phyloP scores from a whole-genome alignment of 2,888 invertebrate species.

The Cheilosia variabilis region DNA sequence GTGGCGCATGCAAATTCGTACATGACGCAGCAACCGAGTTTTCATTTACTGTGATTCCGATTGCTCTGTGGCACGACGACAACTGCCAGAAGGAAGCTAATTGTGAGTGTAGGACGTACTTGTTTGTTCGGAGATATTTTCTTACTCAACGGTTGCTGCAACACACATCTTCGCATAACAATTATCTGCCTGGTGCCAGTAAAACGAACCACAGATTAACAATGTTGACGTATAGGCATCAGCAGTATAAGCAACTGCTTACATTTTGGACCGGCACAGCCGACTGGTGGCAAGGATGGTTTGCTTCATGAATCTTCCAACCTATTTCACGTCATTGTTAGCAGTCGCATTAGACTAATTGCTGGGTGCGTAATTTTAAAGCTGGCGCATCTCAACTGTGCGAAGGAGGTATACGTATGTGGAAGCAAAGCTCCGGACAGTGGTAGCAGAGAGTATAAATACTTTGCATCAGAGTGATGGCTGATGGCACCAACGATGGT shows the following conservation, averaged over 20 bases:
- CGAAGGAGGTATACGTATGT: constrained; percentile 6
- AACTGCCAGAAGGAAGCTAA: constrained; percentile 41
- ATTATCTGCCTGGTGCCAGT: constrained; percentile 24
- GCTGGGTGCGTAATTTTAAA: constrained; percentile 65
- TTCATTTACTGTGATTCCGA: constrained; percentile 38
- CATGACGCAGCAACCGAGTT: constrained; percentile 30
- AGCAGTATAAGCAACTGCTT: constrained; percentile 33
- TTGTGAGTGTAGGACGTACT: constrained; percentile 60
- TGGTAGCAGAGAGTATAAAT: not conserved
- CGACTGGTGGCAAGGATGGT: constrained; percentile 39
- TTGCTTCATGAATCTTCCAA: constrained; percentile 69
- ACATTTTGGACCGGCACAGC: not conserved
- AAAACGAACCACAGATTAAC: constrained; percentile 26
- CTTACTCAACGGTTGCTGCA: constrained; percentile 5
- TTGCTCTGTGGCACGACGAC: constrained; percentile 48
- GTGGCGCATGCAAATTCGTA: constrained; percentile 48
- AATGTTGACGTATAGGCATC: not conserved
- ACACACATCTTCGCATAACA: constrained; percentile 29
- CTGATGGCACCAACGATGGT: constrained; percentile 56
- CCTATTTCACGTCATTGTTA: constrained; percentile 72
- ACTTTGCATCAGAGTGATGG: constrained; percentile 25
- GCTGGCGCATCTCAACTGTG: constrained; percentile 44
- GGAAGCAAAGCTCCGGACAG: not conserved
- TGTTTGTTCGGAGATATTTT: not conserved
- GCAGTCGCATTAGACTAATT: constrained; percentile 72